Conservation (phyloP, 2,113 vertebrate species). For the Python bivittatus region DNA sequence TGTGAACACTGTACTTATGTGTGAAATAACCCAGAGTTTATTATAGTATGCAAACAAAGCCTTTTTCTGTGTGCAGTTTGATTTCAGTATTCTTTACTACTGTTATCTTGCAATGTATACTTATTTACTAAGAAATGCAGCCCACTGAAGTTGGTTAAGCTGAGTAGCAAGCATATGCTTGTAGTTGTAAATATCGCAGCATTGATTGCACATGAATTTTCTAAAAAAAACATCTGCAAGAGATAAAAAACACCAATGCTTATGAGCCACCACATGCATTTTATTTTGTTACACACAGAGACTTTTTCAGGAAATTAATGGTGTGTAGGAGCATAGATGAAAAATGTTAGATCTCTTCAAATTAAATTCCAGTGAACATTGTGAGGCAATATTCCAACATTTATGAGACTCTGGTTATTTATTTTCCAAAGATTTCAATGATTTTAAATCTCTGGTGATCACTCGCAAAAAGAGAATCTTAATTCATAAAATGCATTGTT, state of each 20-base stretch:
- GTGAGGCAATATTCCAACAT: background rate
- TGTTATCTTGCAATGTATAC: background rate
- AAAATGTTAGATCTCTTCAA: background rate
- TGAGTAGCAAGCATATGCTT: background rate
- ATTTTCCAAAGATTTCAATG: background rate
- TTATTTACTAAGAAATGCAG: background rate
- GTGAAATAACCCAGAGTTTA: background rate
- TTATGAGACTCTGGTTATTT: background rate
- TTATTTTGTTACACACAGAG: background rate
- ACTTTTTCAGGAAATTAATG: slow-evolving; percentile 14
- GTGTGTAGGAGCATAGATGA: slow-evolving; percentile 1
- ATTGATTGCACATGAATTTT: background rate
- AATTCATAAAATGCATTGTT: background rate
- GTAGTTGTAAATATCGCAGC: background rate
- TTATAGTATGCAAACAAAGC: background rate
- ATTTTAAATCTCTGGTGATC: background rate
- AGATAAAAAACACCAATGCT: background rate
- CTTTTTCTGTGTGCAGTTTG: background rate
- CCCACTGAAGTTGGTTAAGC: background rate
- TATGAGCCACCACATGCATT: slow-evolving; percentile 5
- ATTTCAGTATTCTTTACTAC: background rate
- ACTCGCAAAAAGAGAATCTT: background rate
- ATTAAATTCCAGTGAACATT: slow-evolving; percentile 5
- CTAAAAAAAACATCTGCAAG: background rate
- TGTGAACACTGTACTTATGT: background rate